Evolutionary conservation across 2,113 vertebrate genomes (phyloP), one percentile per base, ranked within the genome.

Genomic region (Amphiprion ocellaris): DNA sequence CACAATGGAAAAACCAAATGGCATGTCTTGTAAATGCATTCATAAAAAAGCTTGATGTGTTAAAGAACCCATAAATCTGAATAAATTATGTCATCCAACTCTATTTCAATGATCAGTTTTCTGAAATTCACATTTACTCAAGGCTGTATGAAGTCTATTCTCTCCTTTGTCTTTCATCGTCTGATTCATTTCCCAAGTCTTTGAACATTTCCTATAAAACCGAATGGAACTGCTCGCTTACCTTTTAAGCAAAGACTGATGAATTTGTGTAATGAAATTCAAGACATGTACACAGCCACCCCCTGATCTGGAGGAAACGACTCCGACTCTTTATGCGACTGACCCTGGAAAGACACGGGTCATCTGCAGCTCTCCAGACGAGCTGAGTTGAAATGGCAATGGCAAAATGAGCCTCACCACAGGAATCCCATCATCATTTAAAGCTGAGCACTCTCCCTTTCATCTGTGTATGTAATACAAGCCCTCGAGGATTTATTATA

Each of bases 321-420:
- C 74, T 71, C 55, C 41, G 21, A 66, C 67, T 85, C 59, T 88
- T 87, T 83, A 86, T 74, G 81, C 71, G 59, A 52, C 2, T 76
- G 85, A 88, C 85, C 87, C 83, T 83, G 84, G 60, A 73, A 83
- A 66, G 77, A 77, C 64, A 84, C 30, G 67, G 86, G 87, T 89
- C 86, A 87, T 68, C 71, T 63, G 56, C 62, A 62, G 73, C 8
- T 4, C 41, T 24, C 72, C 62, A 65, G 70, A 83, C 60, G 46
- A 53, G 70, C 82, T 3, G 61, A 80, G 75, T 54, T 50, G 61
- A 76, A 79, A 80, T 66, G 41, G 70, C 77, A 65, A 37, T 39
- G 65, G 64, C 69, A 62, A 81, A 83, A 83, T 71, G 84, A 87
- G 60, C 59, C 16, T 52, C 61, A 69, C 58, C 54, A n/a, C 76